These are phyloP conservation scores for Iselma pallidipennis DNA, from an alignment of 2,888 invertebrate genomes.

Conservation along the genomic window DNA sequence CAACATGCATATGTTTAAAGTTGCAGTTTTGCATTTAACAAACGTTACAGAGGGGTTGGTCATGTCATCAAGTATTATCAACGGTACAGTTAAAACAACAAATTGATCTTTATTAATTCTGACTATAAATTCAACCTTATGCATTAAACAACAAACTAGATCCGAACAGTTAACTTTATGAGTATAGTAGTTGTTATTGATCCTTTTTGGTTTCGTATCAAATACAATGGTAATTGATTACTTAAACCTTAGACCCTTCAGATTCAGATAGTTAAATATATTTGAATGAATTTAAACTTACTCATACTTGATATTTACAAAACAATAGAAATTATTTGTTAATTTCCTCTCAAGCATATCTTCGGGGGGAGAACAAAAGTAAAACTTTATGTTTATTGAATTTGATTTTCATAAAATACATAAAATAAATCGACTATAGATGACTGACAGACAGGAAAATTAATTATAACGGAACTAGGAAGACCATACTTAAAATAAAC, in stretches of 20 bases:
- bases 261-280: slow-evolving; percentile 35
- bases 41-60: too few relatives aligned
- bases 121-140: neutral
- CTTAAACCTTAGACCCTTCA: slow-evolving; percentile 41
- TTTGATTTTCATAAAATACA: too few relatives aligned
- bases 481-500: too few relatives aligned
- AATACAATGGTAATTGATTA: slow-evolving; percentile 28
- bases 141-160: too few relatives aligned
- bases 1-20: neutral
- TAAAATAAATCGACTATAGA: too few relatives aligned
- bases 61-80: neutral
- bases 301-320: too few relatives aligned
- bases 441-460: too few relatives aligned
- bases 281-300: neutral
- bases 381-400: too few relatives aligned
- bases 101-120: neutral
- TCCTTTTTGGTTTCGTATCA: neutral
- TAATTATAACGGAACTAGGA: too few relatives aligned
- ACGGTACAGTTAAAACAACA: neutral
- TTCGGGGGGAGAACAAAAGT: too few relatives aligned
- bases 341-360: neutral
- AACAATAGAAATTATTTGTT: neutral
- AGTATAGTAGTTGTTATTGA: neutral
- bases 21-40: neutral
- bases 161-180: too few relatives aligned